Evolutionary conservation across 37 sponge, comb jelly and placozoan species (phyloP).

Genomic region (Spongilla lacustris): DNA sequence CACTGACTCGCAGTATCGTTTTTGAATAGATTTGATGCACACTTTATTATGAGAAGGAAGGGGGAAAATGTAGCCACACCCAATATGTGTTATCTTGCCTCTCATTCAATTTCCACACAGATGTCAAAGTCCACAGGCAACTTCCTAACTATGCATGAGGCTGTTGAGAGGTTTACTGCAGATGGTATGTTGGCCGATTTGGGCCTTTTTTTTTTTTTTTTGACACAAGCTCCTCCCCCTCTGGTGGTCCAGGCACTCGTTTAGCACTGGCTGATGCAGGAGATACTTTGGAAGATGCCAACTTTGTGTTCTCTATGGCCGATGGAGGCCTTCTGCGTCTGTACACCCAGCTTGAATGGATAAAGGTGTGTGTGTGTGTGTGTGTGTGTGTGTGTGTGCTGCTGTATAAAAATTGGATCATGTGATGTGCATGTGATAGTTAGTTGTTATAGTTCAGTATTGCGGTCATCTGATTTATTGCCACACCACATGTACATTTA

Average conservation of each 20-base stretch:
- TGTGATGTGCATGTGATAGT: too few species aligned
- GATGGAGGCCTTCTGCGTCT: constrained; percentile 92
- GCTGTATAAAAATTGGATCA: too few species aligned
- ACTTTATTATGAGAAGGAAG: too few species aligned
- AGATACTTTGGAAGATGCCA: constrained; percentile 96
- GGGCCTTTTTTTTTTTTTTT: background rate
- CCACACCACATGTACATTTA: too few species aligned
- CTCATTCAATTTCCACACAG: too few species aligned
- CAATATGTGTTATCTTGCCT: too few species aligned
- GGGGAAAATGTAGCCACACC: too few species aligned
- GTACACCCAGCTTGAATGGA: constrained; percentile 91
- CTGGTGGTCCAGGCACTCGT: constrained; percentile 63
- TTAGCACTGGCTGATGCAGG: constrained; percentile 98
- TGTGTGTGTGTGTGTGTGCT: constrained; percentile 33
- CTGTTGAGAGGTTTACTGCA: constrained; percentile 88
- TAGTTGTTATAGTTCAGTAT: too few species aligned
- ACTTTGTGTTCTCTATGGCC: constrained; percentile 94
- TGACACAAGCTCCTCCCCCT: background rate
- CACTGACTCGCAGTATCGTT: too few species aligned
- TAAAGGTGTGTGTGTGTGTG: constrained; percentile 67
- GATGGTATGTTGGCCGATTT: constrained; percentile 65
- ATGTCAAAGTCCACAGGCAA: constrained; percentile 99
- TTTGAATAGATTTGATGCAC: too few species aligned
- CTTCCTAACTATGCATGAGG: constrained; percentile 85
- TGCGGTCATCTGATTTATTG: too few species aligned